Percentiles rank a stretch among this genome's conserved stretches.
Evolutionary conservation across 2,888 invertebrate genomes (phyloP).

Genomic region (Leptothorax acervorum): DNA sequence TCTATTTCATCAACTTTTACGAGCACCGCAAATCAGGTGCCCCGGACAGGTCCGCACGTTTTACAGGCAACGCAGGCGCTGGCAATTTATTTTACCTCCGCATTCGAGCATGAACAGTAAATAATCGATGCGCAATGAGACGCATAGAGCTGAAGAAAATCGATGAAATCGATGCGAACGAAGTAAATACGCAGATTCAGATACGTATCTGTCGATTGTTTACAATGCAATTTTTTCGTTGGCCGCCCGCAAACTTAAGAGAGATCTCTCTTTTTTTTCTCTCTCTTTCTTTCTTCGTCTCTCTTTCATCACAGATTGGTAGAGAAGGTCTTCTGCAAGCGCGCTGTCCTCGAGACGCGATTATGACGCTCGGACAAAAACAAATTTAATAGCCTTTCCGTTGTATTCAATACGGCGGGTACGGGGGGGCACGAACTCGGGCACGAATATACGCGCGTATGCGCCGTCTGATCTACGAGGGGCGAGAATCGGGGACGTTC

Average conservation of each 20-base stretch:
- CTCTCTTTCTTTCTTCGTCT: background rate
- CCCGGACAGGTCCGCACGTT: background rate
- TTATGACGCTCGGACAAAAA: slow-evolving; percentile 75
- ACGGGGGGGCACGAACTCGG: slow-evolving; percentile 34
- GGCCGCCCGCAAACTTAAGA: slow-evolving; percentile 28
- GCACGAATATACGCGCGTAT: background rate
- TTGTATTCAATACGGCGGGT: slow-evolving; percentile 68
- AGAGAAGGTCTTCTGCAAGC: slow-evolving; percentile 50
- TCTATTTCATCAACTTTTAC: slow-evolving; percentile 34
- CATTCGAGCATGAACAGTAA: background rate
- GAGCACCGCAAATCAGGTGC: slow-evolving; percentile 22
- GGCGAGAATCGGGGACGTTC: slow-evolving; percentile 40
- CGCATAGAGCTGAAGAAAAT: background rate
- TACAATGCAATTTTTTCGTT: slow-evolving; percentile 58
- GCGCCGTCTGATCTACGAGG: slow-evolving; percentile 31
- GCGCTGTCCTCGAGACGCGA: slow-evolving; percentile 70
- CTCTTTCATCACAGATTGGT: slow-evolving; percentile 37
- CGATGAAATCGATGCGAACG: background rate
- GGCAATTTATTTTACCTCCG: slow-evolving; percentile 19
- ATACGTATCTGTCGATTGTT: slow-evolving; percentile 46
- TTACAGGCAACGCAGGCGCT: background rate
- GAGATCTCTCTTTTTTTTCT: slow-evolving; percentile 14
- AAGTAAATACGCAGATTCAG: background rate
- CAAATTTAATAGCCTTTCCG: slow-evolving; percentile 75
- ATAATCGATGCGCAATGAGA: slow-evolving; percentile 20